Conservation (phyloP, 2,113 vertebrate genomes). For the Crotalus viridis region DNA sequence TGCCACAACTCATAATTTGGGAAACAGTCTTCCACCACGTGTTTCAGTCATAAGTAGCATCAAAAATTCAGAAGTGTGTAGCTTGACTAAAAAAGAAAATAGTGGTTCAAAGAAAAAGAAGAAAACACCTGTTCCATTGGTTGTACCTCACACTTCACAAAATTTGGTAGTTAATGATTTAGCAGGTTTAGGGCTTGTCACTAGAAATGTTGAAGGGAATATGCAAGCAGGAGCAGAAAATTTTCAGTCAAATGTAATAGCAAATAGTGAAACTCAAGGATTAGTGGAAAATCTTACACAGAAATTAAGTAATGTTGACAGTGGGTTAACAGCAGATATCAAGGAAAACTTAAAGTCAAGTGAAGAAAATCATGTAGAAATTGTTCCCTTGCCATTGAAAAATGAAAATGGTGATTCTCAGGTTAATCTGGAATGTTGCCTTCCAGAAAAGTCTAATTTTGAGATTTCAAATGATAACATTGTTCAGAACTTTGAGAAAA, state of each 20-base stretch:
- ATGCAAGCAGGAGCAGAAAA: conserved; percentile 55
- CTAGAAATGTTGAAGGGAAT: conserved; percentile 65
- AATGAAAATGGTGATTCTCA: conserved; percentile 75
- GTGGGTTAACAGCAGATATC: conserved; percentile 81
- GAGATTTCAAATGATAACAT: conserved; percentile 68
- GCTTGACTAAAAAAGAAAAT: conserved; percentile 73
- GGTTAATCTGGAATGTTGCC: conserved; percentile 65
- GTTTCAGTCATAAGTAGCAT: conserved; percentile 77
- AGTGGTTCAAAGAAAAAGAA: conserved; percentile 75
- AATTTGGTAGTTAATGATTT: conserved; percentile 64
- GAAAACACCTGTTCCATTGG: conserved; percentile 64
- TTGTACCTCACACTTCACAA: conserved; percentile 54
- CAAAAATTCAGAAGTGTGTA: conserved; percentile 62
- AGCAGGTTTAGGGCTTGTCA: conserved; percentile 57
- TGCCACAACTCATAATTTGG: conserved; percentile 57
- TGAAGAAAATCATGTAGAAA: conserved; percentile 56
- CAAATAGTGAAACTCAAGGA: conserved; percentile 70
- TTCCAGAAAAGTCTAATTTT: conserved; percentile 54
- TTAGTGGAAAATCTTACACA: conserved; percentile 73
- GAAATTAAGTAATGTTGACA: conserved; percentile 80
- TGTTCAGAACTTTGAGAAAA: conserved; percentile 77
- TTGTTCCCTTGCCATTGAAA: conserved; percentile 68
- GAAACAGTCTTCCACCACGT: conserved; percentile 62
- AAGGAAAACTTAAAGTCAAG: conserved; percentile 76
- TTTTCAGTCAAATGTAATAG: conserved; percentile 67